Percentiles rank a stretch among this genome's conserved stretches.
Conservation (phyloP, 2,113 vertebrate genomes). For the Pampusana beccarii region DNA sequence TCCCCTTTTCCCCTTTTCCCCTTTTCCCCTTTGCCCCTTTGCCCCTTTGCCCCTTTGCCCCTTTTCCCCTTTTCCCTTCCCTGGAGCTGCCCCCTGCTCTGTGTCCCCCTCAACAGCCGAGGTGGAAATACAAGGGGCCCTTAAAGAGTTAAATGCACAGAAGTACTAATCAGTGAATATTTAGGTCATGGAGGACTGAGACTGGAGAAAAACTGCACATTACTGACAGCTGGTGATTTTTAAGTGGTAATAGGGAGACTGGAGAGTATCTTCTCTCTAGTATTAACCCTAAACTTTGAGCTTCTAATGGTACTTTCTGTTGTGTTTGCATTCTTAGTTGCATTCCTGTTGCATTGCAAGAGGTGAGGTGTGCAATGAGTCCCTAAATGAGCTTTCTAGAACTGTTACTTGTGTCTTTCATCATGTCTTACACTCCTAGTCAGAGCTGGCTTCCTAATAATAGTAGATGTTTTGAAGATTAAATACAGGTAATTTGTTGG, state of each 20-base stretch:
- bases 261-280: background rate
- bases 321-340: background rate
- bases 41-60: too few relatives aligned
- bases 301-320: background rate
- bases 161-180: conserved; percentile 19
- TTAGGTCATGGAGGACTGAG: background rate
- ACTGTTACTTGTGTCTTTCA: background rate
- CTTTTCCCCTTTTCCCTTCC: too few relatives aligned
- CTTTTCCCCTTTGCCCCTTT: too few relatives aligned
- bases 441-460: background rate
- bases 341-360: background rate
- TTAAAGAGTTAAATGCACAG: background rate
- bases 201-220: background rate
- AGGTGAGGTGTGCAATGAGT: background rate
- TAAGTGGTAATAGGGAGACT: background rate
- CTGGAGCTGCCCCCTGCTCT: background rate
- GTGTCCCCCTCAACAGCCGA: background rate
- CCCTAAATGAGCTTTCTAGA: background rate
- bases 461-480: background rate
- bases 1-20: too few relatives aligned
- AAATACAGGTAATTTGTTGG: background rate
- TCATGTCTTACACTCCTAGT: background rate
- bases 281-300: background rate
- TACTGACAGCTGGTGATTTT: background rate
- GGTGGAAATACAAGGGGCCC: background rate